A percentile compares a stretch with the other conserved stretches of the same genome.
phyloP scores from a whole-genome alignment of 2,888 invertebrate species.

The Priocnemis perturbator region DNA sequence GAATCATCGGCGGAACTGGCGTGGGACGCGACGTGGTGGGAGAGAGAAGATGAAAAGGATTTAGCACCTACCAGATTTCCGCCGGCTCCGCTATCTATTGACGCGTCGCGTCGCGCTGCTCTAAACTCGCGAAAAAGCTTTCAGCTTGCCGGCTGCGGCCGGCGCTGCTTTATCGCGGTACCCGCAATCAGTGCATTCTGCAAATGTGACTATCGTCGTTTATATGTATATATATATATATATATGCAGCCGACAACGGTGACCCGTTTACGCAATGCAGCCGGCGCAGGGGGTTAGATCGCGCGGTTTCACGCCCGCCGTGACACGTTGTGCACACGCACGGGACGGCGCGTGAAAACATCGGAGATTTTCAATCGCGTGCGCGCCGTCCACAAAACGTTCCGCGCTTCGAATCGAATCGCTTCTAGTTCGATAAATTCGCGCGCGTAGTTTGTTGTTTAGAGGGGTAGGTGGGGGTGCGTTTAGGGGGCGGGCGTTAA shows the following conservation, averaged over 20 bases:
- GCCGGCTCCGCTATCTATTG: no score
- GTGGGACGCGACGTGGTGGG: background rate
- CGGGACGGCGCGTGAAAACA: conserved; percentile 23
- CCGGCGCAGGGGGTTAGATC: background rate
- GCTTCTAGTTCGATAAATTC: conserved; percentile 42
- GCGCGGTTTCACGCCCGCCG: conserved; percentile 26
- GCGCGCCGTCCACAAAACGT: conserved; percentile 28
- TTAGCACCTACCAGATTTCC: background rate
- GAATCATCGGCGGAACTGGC: background rate
- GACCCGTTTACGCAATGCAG: no score
- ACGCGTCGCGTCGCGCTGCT: no score
- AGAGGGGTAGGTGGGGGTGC: conserved; percentile 1
- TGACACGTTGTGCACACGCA: conserved; percentile 12
- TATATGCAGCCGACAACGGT: background rate
- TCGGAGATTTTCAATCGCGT: conserved; percentile 48
- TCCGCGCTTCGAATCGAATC: conserved; percentile 49
- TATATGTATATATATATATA: no score
- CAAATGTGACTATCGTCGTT: no score
- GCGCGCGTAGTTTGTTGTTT: conserved; percentile 42
- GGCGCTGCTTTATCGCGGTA: no score
- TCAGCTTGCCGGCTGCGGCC: no score
- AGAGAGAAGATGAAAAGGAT: no score
- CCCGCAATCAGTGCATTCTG: no score
- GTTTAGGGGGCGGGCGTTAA: conserved; percentile 7
- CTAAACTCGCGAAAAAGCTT: no score